Base-by-base conservation (phyloP, 2,888 invertebrate species). In the Cephonodes hylas region DNA sequence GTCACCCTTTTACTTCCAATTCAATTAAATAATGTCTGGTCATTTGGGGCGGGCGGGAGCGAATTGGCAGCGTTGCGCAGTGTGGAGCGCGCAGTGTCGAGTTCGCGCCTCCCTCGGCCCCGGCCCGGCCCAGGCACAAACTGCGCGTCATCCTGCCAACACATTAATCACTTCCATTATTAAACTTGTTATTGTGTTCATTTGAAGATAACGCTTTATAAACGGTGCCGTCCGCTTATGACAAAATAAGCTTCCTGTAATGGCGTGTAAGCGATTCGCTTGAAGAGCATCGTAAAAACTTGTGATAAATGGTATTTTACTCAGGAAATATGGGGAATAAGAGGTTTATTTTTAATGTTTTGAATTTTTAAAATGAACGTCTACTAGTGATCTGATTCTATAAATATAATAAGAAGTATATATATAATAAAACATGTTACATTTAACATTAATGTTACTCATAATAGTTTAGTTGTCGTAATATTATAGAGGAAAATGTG, bases 21-120 rank as follows among this genome's bases (percentile, higher is more conserved):
- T 92, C 91, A 91, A 92, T 92, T 92, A 92, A 91, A 92, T 92
- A 91, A 92, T 92, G 91, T 92, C 91, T 92, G 92, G 92, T 92
- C 92, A 92, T 91, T 92, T 90, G 91, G 85, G 88, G 83, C 85
- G 81, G 85, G 83, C 75, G 77, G 75, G 73, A 66, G 70, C 60
- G 60, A 65, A 65, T 53, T 59, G 65, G 67, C 66, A 66, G 61
- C 63, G 68, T 61, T 46, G 63, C 62, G 57, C 34, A 22, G 62
- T 25, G 56, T 42, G 44, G 48, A 23, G 42, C 31, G 64, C 72
- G 70, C 73, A 74, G 81, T 77, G 74, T 76, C 73, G 83, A 78
- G 84, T 86, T 86, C 88, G 87, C 88, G 89, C 89, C 88, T 87
- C 81, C 83, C 76, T 73, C 63, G 71, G 75, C 85, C 85, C 4